Evolutionary conservation across 2,113 vertebrate genomes (phyloP).

Genomic region (Chelonoidis abingdonii): DNA sequence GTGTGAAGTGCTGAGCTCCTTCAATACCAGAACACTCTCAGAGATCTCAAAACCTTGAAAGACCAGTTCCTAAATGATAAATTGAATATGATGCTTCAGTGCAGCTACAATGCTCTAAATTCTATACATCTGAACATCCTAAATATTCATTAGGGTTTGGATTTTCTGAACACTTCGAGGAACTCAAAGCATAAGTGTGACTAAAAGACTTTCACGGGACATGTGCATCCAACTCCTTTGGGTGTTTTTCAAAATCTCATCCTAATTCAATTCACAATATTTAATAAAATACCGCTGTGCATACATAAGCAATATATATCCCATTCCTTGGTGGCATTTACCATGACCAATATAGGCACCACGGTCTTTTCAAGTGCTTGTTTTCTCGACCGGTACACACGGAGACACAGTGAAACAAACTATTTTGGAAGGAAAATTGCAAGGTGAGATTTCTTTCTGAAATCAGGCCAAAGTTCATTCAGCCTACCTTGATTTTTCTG

Average conservation of each 20-base stretch:
- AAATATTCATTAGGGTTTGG: no score
- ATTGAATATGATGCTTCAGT: constrained; percentile 12
- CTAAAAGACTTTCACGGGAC: no score
- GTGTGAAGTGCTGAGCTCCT: background rate
- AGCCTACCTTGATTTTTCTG: background rate
- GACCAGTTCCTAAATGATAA: background rate
- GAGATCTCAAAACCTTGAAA: background rate
- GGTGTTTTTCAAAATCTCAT: no score
- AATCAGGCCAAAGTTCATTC: background rate
- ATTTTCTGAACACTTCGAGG: no score
- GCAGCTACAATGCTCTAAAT: background rate
- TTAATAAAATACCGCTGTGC: background rate
- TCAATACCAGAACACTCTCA: background rate
- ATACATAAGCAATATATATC: background rate
- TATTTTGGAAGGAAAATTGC: background rate
- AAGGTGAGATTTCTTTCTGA: background rate
- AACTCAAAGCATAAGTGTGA: no score
- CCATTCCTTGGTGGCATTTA: background rate
- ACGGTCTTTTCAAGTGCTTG: background rate
- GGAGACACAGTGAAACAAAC: constrained; percentile 5
- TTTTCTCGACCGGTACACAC: constrained; percentile 6
- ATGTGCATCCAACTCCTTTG: no score
- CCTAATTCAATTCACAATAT: background rate
- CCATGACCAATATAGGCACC: background rate
- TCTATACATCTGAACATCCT: no score